Conservation (phyloP, 2,113 vertebrate genomes). For the Tricholaema leucomelas region DNA sequence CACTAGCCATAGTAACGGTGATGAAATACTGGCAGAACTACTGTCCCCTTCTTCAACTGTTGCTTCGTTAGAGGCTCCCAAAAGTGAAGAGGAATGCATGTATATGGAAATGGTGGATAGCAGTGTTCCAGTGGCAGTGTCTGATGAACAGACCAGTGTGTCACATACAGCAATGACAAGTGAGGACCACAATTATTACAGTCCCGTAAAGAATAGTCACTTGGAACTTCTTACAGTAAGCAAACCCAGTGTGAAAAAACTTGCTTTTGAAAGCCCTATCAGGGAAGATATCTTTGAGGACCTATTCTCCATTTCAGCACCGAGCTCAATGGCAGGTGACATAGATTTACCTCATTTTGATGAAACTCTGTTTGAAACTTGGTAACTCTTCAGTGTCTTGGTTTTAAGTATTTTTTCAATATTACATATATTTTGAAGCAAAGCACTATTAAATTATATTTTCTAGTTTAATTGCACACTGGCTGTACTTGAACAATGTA, state of each 20-base stretch:
- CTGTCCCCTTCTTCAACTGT: slow-evolving; percentile 79
- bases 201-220: slow-evolving; percentile 40
- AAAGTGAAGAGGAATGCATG: slow-evolving; percentile 64
- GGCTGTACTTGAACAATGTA: slow-evolving; percentile 49
- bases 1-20: slow-evolving; percentile 65
- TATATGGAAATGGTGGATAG: slow-evolving; percentile 80
- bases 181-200: slow-evolving; percentile 48
- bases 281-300: slow-evolving; percentile 84
- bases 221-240: background rate
- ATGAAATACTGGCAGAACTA: slow-evolving; percentile 84
- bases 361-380: slow-evolving; percentile 81
- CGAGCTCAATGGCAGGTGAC: slow-evolving; percentile 74
- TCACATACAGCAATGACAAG: background rate
- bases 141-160: background rate
- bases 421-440: slow-evolving; percentile 46
- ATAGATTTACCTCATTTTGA: slow-evolving; percentile 83
- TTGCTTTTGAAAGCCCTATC: slow-evolving; percentile 47
- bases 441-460: slow-evolving; percentile 50
- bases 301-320: slow-evolving; percentile 76
- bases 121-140: background rate
- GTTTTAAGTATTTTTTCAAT: slow-evolving; percentile 13
- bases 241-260: background rate
- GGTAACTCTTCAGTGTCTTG: slow-evolving; percentile 55
- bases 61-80: slow-evolving; percentile 77
- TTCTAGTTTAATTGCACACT: slow-evolving; percentile 45